A percentile compares a stretch with the other conserved stretches of the same genome.
phyloP scores from a whole-genome alignment of 2,888 invertebrate genomes.

The Xestia sexstrigata region DNA sequence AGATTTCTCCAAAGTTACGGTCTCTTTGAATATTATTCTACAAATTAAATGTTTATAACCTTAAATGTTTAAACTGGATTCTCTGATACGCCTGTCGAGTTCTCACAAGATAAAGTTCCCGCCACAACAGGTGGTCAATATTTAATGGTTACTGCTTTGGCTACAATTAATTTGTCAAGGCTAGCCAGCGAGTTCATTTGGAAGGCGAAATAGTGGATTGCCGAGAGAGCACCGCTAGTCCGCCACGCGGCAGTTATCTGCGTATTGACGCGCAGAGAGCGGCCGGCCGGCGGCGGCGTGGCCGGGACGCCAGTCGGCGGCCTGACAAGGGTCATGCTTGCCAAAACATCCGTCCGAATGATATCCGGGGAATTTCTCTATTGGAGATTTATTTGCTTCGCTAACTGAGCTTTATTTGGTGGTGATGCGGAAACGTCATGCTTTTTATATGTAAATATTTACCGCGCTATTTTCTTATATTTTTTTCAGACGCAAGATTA shows the following conservation, averaged over 20 bases:
- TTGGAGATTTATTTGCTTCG: constrained; percentile 74
- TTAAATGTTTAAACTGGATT: constrained; percentile 51
- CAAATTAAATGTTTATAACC: constrained; percentile 35
- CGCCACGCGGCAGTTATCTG: constrained; percentile 42
- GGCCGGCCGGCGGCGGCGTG: constrained; percentile 29
- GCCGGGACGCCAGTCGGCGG: constrained; percentile 41
- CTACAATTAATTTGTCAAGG: constrained; percentile 83
- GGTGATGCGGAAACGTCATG: constrained; percentile 46
- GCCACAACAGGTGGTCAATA: constrained; percentile 83
- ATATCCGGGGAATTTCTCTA: constrained; percentile 74
- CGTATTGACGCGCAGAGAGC: constrained; percentile 52
- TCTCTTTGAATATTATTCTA: constrained; percentile 4
- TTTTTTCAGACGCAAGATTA: constrained; percentile 2
- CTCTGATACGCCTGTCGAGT: constrained; percentile 53
- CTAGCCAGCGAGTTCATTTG: constrained; percentile 71
- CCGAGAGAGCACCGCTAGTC: constrained; percentile 36
- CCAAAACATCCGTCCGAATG: constrained; percentile 79
- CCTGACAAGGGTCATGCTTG: constrained; percentile 80
- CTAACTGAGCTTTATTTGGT: constrained; percentile 65
- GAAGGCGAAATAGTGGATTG: constrained; percentile 68
- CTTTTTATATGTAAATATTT: constrained; percentile 42
- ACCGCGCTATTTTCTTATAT: constrained; percentile 10
- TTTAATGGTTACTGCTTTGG: constrained; percentile 81
- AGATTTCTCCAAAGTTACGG: constrained; percentile 2
- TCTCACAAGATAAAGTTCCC: constrained; percentile 59